Evolutionary conservation across 2,113 vertebrate genomes (phyloP).

Genomic region (Bungarus multicinctus): DNA sequence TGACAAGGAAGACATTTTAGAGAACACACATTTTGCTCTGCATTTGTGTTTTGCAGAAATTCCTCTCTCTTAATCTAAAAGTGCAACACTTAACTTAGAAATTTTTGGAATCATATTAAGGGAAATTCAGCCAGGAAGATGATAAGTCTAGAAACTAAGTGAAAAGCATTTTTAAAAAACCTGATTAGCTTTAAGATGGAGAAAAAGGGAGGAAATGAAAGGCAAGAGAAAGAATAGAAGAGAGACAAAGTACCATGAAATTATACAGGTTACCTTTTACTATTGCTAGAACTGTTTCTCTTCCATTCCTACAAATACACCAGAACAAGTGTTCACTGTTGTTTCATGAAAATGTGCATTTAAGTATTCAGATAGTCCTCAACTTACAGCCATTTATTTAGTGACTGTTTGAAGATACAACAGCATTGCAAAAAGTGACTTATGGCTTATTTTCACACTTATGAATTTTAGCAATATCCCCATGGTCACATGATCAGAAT

Average conservation of each 20-base stretch:
- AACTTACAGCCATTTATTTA: background rate
- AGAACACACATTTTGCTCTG: background rate
- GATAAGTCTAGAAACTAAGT: background rate
- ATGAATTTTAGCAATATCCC: background rate
- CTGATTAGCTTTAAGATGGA: background rate
- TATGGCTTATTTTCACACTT: background rate
- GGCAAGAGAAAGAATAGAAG: background rate
- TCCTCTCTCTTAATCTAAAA: background rate
- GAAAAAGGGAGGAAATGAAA: background rate
- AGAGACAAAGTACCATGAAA: background rate
- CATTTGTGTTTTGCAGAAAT: background rate
- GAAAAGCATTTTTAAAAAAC: background rate
- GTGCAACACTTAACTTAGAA: background rate
- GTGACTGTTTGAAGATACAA: background rate
- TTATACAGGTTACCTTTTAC: background rate
- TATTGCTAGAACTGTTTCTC: background rate
- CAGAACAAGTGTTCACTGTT: background rate
- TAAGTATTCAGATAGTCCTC: background rate
- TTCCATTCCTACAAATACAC: background rate
- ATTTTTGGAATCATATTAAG: background rate
- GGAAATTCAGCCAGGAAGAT: background rate
- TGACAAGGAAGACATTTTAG: background rate
- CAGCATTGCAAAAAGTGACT: background rate
- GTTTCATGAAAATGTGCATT: background rate
- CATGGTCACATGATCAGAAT: background rate